Base-by-base conservation (phyloP, 2,113 vertebrate species). In the Charadrius vociferus region DNA sequence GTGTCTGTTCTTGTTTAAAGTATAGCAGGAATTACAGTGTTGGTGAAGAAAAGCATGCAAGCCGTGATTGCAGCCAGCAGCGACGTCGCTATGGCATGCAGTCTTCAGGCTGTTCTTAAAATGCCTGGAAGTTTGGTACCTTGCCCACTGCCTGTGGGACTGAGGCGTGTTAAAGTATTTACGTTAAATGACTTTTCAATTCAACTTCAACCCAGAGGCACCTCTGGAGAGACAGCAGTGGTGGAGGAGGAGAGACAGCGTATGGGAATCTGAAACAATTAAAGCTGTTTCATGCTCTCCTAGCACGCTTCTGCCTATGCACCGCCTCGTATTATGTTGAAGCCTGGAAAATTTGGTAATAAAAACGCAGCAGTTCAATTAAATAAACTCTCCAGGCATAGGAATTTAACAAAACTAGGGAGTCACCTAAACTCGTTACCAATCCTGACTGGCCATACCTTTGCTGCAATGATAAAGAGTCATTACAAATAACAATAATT, bases 41-140 rank as follows among this genome's bases (percentile, higher is more conserved):
- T 21, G n/a, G 47, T 95, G 95, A 97, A 93, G 92, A 93, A 97
- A 98, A 95, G 84, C 89, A 92, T 68, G 81, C 86, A 87, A 79
- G 52, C 62, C 1, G 0, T 52, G 62, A 49, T 8, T 70, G 70
- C 67, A 77, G 89, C 62, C 90, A 86, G 88, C 72, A 86, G 81
- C 4, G 1, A 47, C 0, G 2, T 52, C 94, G 77, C 91, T 88
- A 43, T 70, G 86, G 84, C 78, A 73, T 5, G 1, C 50, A 8
- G 19, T 85, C 82, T 56, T 95, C 74, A 70, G 56, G 63, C 84
- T 81, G 43, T 84, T 96, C 90, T 85, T 83, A 72, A 88, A 88
- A 74, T n/a, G 87, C 75, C 81, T 82, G 67, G 53, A 80, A 74
- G 39, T 93, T 85, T 92, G 71, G 55, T 97, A 14, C 81, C 55